A percentile compares a stretch with the other conserved stretches of the same genome.
phyloP scores from a whole-genome alignment of 2,113 vertebrate species.

The Semicossyphus pulcher region DNA sequence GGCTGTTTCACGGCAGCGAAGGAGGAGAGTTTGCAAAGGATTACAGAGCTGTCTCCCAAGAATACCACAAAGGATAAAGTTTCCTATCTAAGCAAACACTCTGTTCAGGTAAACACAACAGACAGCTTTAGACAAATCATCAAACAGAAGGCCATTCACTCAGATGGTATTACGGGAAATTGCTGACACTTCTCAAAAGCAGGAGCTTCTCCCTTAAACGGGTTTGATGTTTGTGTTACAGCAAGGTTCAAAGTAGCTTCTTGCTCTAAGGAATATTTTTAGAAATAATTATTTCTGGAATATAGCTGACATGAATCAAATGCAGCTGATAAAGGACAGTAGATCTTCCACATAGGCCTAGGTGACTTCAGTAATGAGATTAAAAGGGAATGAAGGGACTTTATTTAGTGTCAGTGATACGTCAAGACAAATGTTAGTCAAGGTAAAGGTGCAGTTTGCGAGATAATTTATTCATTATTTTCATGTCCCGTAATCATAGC shows the following conservation, averaged over 20 bases:
- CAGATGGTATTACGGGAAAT: slow-evolving; percentile 15
- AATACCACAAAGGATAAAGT: slow-evolving; percentile 19
- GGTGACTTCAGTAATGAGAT: not conserved
- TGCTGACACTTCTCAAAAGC: slow-evolving; percentile 42
- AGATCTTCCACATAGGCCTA: not conserved
- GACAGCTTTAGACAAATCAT: slow-evolving; percentile 37
- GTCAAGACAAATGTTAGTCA: slow-evolving; percentile 1
- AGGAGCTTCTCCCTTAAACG: slow-evolving; percentile 10
- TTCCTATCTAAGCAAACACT: slow-evolving; percentile 13
- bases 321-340: not conserved
- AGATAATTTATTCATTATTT: no score
- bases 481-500: no score
- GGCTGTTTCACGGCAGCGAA: slow-evolving; percentile 26
- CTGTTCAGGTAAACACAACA: slow-evolving; percentile 6
- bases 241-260: not conserved
- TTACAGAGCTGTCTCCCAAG: slow-evolving; percentile 16
- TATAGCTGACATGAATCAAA: slow-evolving; percentile 8
- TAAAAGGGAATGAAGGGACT: not conserved
- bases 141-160: slow-evolving; percentile 28
- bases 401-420: not conserved
- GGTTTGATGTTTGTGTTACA: not conserved
- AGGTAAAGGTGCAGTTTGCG: slow-evolving; percentile 15
- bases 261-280: slow-evolving; percentile 38
- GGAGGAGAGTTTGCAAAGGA: slow-evolving; percentile 29
- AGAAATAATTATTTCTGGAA: slow-evolving; percentile 51